phyloP scores from a whole-genome alignment of 2,888 invertebrate species.

The Drosophila antonietae region DNA sequence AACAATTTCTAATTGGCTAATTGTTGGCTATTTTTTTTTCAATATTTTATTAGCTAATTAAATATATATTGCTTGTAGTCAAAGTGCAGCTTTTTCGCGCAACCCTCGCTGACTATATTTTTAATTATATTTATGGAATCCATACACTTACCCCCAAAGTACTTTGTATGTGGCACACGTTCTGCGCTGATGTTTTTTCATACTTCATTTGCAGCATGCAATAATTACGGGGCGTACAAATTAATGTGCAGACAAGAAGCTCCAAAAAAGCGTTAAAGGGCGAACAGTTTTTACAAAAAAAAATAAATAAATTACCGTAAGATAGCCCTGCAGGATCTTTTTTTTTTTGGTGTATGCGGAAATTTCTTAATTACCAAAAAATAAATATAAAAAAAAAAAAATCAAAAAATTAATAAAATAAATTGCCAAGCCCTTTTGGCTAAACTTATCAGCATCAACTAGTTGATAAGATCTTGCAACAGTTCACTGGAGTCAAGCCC shows the following conservation, averaged over 20 bases:
- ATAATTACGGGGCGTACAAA: slow-evolving; percentile 74
- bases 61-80: slow-evolving; percentile 24
- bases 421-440: slow-evolving; percentile 12
- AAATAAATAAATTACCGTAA: slow-evolving; percentile 55
- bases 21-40: background rate
- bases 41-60: slow-evolving; percentile 9
- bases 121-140: slow-evolving; percentile 53
- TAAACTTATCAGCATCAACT: slow-evolving; percentile 4
- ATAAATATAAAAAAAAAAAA: too few species aligned
- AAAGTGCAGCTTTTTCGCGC: background rate
- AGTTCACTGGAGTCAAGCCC: slow-evolving; percentile 13
- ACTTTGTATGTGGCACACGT: slow-evolving; percentile 74
- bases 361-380: slow-evolving; percentile 68
- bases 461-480: slow-evolving; percentile 31
- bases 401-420: slow-evolving; percentile 6
- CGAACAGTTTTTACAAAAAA: too few species aligned
- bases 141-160: slow-evolving; percentile 12
- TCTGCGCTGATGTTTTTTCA: slow-evolving; percentile 64
- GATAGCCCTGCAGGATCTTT: slow-evolving; percentile 17
- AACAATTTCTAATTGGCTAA: background rate
- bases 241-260: slow-evolving; percentile 54
- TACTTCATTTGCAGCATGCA: slow-evolving; percentile 68
- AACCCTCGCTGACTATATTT: slow-evolving; percentile 45
- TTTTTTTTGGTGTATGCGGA: slow-evolving; percentile 54
- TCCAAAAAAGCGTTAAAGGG: slow-evolving; percentile 8